Evolutionary conservation across 2,797 vertebrate genomes (phyloP), one percentile per base, ranked within the genome.

Genomic region (Microhierax caerulescens): DNA sequence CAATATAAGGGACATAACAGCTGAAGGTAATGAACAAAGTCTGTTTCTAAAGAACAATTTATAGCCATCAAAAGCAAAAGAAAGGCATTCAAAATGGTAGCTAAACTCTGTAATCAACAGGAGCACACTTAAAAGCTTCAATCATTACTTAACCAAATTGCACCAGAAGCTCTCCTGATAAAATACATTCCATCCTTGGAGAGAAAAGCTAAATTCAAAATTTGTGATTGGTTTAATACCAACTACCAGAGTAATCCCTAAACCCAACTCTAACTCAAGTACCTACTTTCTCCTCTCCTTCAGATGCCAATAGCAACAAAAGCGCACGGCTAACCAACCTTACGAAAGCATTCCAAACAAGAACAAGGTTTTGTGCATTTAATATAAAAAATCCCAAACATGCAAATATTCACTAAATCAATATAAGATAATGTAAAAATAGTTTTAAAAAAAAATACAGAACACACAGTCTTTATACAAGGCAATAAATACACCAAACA

Each of bases 331-430:
- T 37, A 11, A 11, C 18, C 73, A 14, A 5, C 8, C 18, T 11
- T 14, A 11, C 2, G 1, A 75, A 79, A 39, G 5, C 27, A n/a
- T 65, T 65, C 13, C 2, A 61, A 86, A 82, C 70, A 7, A 0
- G 1, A 50, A 30, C 7, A 6, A 10, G 0, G 0, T 77, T 54
- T 59, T n/a, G 54, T 14, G 10, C 19, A 63, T n/a, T 3, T 1
- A 75, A 77, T 41, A 61, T 4, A 45, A 51, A 75, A 78, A 39
- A 11, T 51, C 39, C 14, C 39, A 39, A 47, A 47, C 11, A 20
- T 1, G 2, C 16, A 83, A 54, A 2, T 24, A n/a, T 24, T 70
- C 32, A 59, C 2, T 22, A 91, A 70, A 63, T 30, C 7, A 47
- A 20, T 7, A 14, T 37, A 59, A 86, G 7, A n/a, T 7, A 0